A percentile compares a stretch with the other conserved stretches of the same genome.
These are phyloP conservation scores for Echinarachnius parma DNA, from an alignment of 53 echinoderm and acorn worm species.

Conservation along the genomic window DNA sequence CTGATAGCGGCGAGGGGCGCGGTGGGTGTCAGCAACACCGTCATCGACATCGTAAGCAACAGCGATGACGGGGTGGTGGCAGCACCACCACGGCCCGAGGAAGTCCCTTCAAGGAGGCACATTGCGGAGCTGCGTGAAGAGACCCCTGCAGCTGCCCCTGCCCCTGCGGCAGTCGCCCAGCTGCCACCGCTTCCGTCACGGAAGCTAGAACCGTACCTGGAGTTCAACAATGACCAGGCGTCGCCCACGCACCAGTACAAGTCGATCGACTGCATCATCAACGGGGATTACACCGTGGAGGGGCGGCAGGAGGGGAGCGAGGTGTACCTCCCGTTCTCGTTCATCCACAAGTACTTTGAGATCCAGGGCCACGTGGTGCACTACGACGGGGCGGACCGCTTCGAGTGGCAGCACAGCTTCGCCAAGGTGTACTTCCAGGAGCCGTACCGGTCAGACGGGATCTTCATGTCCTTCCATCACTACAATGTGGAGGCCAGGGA, in stretches of 20 bases:
- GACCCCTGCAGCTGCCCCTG: background rate
- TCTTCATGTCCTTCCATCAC: slow-evolving; percentile 95
- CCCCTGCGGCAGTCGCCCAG: slow-evolving; percentile 32
- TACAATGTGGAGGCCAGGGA: slow-evolving; percentile 92
- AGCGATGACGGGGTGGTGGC: background rate
- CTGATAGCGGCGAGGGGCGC: slow-evolving; percentile 3
- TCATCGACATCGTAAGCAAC: background rate
- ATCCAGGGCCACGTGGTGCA: slow-evolving; percentile 85
- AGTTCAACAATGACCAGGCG: slow-evolving; percentile 48
- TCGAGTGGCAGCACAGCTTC: slow-evolving; percentile 97
- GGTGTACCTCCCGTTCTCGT: slow-evolving; percentile 87
- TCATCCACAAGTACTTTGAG: slow-evolving; percentile 93
- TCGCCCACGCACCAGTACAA: slow-evolving; percentile 46
- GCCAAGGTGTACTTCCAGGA: slow-evolving; percentile 74
- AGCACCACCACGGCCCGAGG: background rate
- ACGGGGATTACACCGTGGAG: slow-evolving; percentile 82
- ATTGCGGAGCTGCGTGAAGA: slow-evolving; percentile 23
- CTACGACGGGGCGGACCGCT: slow-evolving; percentile 85
- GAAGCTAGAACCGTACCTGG: slow-evolving; percentile 9
- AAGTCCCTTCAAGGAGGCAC: slow-evolving; percentile 18
- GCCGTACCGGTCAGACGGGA: slow-evolving; percentile 68
- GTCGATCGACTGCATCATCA: slow-evolving; percentile 92
- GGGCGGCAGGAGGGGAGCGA: slow-evolving; percentile 83
- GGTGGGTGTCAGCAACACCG: slow-evolving; percentile 2
- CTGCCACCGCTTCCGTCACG: slow-evolving; percentile 12